Base-by-base conservation (phyloP, 2,888 invertebrate genomes). In the Amiota mariae region DNA sequence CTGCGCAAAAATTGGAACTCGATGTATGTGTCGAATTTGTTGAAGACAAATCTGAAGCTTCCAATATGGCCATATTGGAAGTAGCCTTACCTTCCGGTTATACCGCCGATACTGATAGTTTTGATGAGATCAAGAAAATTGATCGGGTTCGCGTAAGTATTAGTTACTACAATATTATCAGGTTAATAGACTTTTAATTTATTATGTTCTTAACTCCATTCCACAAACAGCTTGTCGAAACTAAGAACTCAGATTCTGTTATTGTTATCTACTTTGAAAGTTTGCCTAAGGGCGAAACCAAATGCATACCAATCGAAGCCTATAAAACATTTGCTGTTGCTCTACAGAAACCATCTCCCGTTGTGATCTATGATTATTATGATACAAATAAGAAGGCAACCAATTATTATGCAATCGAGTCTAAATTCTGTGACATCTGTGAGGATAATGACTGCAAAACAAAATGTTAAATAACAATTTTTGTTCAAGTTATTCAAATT, bases 61-160 rank as follows among this genome's bases (percentile, higher is more conserved):
- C 94, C 79, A 98, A 98, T 79, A 95, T 98, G 94, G 95, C 97
- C n/a, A 94, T 98, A 1, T 94, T 98, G 91, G 97, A 97, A 85
- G 94, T 98, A 0, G 94, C 94, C 74, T 91, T 98, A 75, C 97
- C 97, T 0, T 97, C 97, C 0, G 98, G 98, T 36, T 98, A 95
- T 88, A 93, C 95, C 0, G 95, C 95, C 0, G 96, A 97, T 81
- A 91, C 93, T 82, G 94, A 94, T 82, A 94, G 93, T 0, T 90
- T 96, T 64, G 94, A 95, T 1, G 92, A 92, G 77, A 89, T 93
- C n/a, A 78, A 80, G 15, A 75, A 78, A 63, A 91, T 91, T 80
- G 91, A 92, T 78, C 88, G 85, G 48, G 89, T 90, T 11, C 82
- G 88, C 77, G 89, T 88, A 80, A 79, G 82, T 81, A 20, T 56